Evolutionary conservation across 2,797 vertebrate species (phyloP).

Genomic region (Vireo griseus): DNA sequence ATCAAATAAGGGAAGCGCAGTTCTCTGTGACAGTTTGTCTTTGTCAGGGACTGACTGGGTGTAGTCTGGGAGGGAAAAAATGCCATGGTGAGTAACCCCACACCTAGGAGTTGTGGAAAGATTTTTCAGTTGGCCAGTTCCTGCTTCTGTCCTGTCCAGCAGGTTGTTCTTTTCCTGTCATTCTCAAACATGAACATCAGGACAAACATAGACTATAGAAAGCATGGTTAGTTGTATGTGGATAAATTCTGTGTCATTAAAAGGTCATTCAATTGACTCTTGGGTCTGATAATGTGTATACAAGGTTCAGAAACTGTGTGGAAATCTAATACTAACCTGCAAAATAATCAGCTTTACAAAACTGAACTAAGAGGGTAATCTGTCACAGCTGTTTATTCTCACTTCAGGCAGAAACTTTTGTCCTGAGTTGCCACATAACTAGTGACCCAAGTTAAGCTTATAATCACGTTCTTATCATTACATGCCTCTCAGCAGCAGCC

Average conservation of each 20-base stretch:
- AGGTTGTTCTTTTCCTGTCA: neutral
- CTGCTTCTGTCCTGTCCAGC: neutral
- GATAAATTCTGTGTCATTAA: neutral
- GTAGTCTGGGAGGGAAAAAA: neutral
- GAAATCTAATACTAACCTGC: neutral
- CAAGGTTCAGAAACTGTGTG: neutral
- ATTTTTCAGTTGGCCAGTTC: neutral
- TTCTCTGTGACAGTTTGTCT: neutral
- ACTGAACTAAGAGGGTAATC: neutral
- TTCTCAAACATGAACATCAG: neutral
- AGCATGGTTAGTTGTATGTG: neutral
- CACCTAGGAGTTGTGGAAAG: neutral
- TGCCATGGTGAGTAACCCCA: neutral
- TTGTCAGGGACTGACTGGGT: neutral
- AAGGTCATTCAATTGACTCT: neutral
- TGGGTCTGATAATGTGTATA: neutral
- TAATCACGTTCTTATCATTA: conserved; percentile 15
- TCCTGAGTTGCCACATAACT: neutral
- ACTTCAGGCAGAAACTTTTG: neutral
- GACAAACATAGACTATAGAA: neutral
- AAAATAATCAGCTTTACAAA: neutral
- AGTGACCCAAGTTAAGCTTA: conserved; percentile 21
- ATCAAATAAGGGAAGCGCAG: neutral
- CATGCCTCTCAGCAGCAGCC: neutral
- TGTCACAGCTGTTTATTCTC: neutral